Base-by-base conservation (phyloP, 37 sponge, comb jelly and placozoan species). In the Oopsacas minuta region DNA sequence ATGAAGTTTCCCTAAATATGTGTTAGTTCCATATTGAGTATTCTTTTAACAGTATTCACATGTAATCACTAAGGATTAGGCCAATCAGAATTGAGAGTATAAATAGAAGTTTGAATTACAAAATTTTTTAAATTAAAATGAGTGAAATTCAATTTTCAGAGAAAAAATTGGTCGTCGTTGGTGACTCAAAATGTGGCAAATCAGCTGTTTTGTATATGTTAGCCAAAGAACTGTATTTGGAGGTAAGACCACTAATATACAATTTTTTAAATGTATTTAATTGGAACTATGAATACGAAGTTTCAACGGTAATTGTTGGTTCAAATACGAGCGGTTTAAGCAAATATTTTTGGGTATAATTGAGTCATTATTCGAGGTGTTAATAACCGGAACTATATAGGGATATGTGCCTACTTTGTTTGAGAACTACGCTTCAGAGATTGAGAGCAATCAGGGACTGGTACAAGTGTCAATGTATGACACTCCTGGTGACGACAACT, bases 381-480 rank as follows among this genome's bases (percentile, higher is more conserved):
- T 46, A 46, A 46, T n/a, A 22, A 46, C 51, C 28, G 75, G 75
- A 61, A 61, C 75, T 61, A 61, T 61, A 12, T n/a, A 61, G 75
- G 75, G 30, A n/a, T 61, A 61, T n/a, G 28, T 61, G 30, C 75
- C 75, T 25, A 61, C 75, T 61, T n/a, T 61, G 75, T 61, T 61
- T 61, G 75, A 61, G 75, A 61, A 61, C 75, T 61, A 61, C 22
- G 75, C 75, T 5, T 25, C 75, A 20, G 75, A 61, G 30, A n/a
- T 61, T 25, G 75, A 61, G 75, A 61, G 75, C 75, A 61, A 34
- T 61, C 75, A 61, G 75, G 75, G 75, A 3, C 3, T 61, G 22
- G 75, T 61, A 25, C 75, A 61, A 61, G 75, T 61, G 75, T 61
- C 75, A 5, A 61, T 61, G 75, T 61, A 61, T n/a, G 75, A 61